Evolutionary conservation across 1,140 invertebrate genomes (phyloP).

Genomic region (Saccostrea glomerata): DNA sequence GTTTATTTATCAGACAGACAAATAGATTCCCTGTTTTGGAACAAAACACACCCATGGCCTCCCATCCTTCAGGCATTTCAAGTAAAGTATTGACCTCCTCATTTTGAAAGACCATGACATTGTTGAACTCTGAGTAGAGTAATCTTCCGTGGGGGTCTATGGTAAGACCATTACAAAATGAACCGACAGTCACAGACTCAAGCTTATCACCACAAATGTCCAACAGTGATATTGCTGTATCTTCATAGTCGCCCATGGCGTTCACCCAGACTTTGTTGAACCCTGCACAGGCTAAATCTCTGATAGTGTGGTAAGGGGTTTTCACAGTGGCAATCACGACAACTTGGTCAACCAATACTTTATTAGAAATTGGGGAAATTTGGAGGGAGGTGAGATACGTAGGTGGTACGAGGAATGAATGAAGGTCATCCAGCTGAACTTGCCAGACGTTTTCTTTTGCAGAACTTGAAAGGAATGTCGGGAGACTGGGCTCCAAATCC

Average conservation of each 20-base stretch:
- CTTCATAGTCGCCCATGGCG: neutral
- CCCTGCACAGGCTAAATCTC: neutral
- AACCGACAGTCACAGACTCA: neutral
- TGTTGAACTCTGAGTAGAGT: constrained; percentile 20
- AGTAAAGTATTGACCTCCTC: neutral
- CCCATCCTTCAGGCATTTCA: constrained; percentile 14
- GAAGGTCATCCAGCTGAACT: neutral
- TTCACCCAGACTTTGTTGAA: neutral
- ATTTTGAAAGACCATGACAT: neutral
- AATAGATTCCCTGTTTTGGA: neutral
- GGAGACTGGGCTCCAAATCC: neutral
- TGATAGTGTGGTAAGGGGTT: constrained; percentile 14
- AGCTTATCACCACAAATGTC: constrained; percentile 8
- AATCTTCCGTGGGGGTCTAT: neutral
- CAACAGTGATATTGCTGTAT: neutral
- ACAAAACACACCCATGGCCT: neutral
- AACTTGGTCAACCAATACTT: constrained; percentile 4
- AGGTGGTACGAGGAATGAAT: neutral
- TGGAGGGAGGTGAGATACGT: neutral
- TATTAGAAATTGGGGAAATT: neutral
- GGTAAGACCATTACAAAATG: neutral
- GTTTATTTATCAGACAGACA: neutral
- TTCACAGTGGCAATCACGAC: neutral
- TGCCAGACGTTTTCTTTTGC: neutral
- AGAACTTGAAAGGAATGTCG: neutral